Percentiles rank a stretch among this genome's conserved stretches.
Evolutionary conservation across 2,113 vertebrate species (phyloP).

Genomic region (Ochotona princeps): DNA sequence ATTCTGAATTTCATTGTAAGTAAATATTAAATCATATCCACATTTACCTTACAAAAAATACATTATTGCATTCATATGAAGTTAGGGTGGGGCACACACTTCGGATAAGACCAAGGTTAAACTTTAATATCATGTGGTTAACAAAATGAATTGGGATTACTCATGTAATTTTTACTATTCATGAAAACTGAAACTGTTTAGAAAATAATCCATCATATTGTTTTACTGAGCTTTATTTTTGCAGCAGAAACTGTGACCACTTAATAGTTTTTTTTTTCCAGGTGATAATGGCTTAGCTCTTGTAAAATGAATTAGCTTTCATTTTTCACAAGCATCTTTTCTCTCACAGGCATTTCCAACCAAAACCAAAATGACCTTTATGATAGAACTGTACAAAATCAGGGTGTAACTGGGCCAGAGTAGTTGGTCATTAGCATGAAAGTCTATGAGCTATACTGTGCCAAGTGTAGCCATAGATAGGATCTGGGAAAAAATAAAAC

Average conservation of each 20-base stretch:
- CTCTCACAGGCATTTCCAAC: neutral
- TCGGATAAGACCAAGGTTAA: constrained; percentile 25
- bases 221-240: constrained; percentile 47
- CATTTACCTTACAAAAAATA: constrained; percentile 1
- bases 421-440: neutral
- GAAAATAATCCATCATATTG: neutral
- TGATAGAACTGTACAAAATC: neutral
- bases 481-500: neutral
- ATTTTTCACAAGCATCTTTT: neutral
- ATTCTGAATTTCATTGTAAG: constrained; percentile 60
- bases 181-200: constrained; percentile 4
- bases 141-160: constrained; percentile 1
- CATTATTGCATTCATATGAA: neutral
- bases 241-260: constrained; percentile 47
- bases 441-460: neutral
- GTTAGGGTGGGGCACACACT: constrained; percentile 24
- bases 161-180: constrained; percentile 45
- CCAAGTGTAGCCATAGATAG: neutral
- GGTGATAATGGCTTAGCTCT: neutral
- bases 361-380: neutral
- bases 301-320: constrained; percentile 16
- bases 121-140: neutral
- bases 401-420: neutral
- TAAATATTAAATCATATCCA: constrained; percentile 3
- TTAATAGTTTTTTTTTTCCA: constrained; percentile 51